Base-by-base conservation (phyloP, 2,888 invertebrate genomes). In the Penaeus monodon region DNA sequence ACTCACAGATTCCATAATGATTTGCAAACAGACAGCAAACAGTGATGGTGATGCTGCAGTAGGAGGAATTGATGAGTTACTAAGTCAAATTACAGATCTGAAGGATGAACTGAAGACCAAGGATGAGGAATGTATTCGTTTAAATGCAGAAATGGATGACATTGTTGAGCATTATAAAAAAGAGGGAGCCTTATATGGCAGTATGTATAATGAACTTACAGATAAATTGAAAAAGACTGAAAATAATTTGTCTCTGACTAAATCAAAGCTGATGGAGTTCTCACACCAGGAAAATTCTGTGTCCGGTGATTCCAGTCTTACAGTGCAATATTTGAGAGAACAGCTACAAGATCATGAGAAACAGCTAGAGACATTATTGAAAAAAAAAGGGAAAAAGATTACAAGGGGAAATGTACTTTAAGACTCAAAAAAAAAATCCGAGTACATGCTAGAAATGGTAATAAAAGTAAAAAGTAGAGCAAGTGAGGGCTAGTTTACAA, bases 91-190 rank as follows among this genome's bases (percentile, higher is more conserved):
- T 57, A 57, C 17, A 57, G 57, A 57, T 17, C 57, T 57, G 65
- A 68, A 82, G 38, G 49, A 65, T 57, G 65, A 87, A n/a, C 29
- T 74, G 7, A n/a, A 49, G 33, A 49, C 24, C 24, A 84, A 82
- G 64, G 85, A 88, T 38, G n/a, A 70, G 33, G 49, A 81, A 66
- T 82, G 86, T 77, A 20, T 22, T 10, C 78, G 82, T 29, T 57
- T 85, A 49, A 63, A 88, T 68, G 81, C 64, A 63, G 88, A 88
- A 66, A 80, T 85, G 81, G 88, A 88, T 33, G 85, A 85, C 24
- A 65, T 81, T 14, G 85, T 88, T 12, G 29, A 85, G 57, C 65
- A 81, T 64, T 88, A 77, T 66, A 77, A 77, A 70, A 38, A 70
- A n/a, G 24, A 77, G 49, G 70, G 29, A 27, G 24, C 70, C 24